phyloP scores from a whole-genome alignment of 1,140 invertebrate species.

The Acromyrmex echinatior region DNA sequence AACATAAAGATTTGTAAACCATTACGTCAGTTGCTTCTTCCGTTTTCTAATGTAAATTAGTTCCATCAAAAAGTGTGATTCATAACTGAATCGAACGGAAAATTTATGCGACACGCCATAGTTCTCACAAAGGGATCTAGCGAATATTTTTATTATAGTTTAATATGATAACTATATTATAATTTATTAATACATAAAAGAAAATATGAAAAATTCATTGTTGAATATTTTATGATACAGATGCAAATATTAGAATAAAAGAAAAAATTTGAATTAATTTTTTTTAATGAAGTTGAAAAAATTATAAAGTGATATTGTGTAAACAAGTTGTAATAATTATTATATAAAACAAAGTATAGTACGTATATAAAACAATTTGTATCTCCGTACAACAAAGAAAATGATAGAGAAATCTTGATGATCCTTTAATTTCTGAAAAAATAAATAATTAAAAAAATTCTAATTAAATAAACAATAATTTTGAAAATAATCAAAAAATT shows the following conservation, averaged over 20 bases:
- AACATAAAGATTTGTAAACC: neutral
- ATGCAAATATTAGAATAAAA: neutral
- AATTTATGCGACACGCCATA: neutral
- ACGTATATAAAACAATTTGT: neutral
- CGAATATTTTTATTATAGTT: neutral
- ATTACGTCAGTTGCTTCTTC: neutral
- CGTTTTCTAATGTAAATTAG: neutral
- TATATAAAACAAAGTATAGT: neutral
- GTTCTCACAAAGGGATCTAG: neutral
- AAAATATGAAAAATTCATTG: neutral
- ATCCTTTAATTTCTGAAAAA: slow-evolving; percentile 1
- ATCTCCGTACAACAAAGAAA: neutral
- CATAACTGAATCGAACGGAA: neutral
- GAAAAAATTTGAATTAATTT: neutral
- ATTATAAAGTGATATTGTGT: neutral
- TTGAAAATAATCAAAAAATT: neutral
- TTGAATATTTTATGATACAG: neutral
- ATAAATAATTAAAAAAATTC: no score
- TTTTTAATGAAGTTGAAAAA: neutral
- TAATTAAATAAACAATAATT: neutral
- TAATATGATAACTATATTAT: neutral
- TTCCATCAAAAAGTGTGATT: neutral
- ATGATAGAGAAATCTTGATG: neutral
- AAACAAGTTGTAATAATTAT: neutral
- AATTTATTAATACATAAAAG: neutral